Conservation (phyloP, 1,140 invertebrate species). For the Ephestia elutella region DNA sequence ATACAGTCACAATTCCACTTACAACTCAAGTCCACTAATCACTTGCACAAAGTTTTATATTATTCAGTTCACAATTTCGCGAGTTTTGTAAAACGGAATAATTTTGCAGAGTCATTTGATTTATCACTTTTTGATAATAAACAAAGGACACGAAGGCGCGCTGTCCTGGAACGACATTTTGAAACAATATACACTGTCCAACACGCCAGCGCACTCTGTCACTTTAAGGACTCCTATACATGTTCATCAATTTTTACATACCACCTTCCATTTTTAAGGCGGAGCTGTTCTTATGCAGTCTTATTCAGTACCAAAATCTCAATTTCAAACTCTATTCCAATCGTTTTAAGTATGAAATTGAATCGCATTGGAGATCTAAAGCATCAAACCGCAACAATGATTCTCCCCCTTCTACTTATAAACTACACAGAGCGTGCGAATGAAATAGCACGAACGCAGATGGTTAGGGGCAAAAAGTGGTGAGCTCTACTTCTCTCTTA, state of each 20-base stretch:
- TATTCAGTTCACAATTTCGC: constrained; percentile 23
- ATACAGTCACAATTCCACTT: constrained; percentile 5
- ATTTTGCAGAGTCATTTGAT: constrained; percentile 68
- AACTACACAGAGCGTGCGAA: constrained; percentile 36
- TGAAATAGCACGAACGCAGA: constrained; percentile 38
- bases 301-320: constrained; percentile 18
- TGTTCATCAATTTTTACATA: constrained; percentile 75
- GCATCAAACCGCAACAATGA: constrained; percentile 45
- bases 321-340: constrained; percentile 25
- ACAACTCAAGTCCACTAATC: constrained; percentile 27
- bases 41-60: constrained; percentile 35
- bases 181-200: constrained; percentile 71
- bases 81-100: constrained; percentile 37
- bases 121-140: constrained; percentile 73
- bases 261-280: constrained; percentile 75
- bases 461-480: constrained; percentile 13
- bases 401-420: constrained; percentile 50
- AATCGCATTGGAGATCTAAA: constrained; percentile 12
- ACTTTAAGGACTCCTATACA: constrained; percentile 73
- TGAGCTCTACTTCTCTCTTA: constrained; percentile 33
- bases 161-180: constrained; percentile 62
- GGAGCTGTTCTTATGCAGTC: constrained; percentile 63
- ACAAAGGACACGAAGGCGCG: constrained; percentile 56
- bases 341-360: constrained; percentile 21
- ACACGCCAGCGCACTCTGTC: constrained; percentile 71